phyloP scores from a whole-genome alignment of 2,797 vertebrate genomes.

The Epinephelus coioides region DNA sequence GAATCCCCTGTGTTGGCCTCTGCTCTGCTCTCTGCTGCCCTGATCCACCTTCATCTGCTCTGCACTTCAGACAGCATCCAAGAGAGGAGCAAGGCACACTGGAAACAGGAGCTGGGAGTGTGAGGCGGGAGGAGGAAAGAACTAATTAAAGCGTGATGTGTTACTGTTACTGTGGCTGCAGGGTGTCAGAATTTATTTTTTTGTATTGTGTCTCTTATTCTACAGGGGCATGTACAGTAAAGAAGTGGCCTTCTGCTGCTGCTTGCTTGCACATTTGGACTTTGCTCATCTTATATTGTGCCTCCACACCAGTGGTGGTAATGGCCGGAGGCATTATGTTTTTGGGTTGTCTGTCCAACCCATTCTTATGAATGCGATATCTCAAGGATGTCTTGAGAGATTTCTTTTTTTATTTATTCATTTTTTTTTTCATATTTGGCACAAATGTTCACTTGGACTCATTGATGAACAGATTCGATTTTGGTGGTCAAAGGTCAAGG shows the following conservation, averaged over 20 bases:
- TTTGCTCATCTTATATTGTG: not conserved
- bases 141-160: not conserved
- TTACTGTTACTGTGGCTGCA: too few relatives aligned
- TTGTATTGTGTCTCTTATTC: not conserved
- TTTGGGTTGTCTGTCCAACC: too few relatives aligned
- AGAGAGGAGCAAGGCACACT: not conserved
- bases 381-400: too few relatives aligned
- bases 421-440: too few relatives aligned
- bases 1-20: slow-evolving; percentile 42
- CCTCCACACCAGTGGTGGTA: too few relatives aligned
- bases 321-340: too few relatives aligned
- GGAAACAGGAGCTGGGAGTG: slow-evolving; percentile 5
- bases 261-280: not conserved
- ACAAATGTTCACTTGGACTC: too few relatives aligned
- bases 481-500: too few relatives aligned
- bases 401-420: too few relatives aligned
- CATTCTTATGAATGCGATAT: too few relatives aligned
- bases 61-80: slow-evolving; percentile 19
- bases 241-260: too few relatives aligned
- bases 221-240: not conserved
- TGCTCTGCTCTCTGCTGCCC: slow-evolving; percentile 47
- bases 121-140: not conserved
- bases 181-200: not conserved
- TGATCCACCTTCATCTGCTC: slow-evolving; percentile 58
- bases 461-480: too few relatives aligned